Evolutionary conservation across 2,113 vertebrate genomes (phyloP), one percentile per base, ranked within the genome.

Genomic region (Podilymbus podiceps): DNA sequence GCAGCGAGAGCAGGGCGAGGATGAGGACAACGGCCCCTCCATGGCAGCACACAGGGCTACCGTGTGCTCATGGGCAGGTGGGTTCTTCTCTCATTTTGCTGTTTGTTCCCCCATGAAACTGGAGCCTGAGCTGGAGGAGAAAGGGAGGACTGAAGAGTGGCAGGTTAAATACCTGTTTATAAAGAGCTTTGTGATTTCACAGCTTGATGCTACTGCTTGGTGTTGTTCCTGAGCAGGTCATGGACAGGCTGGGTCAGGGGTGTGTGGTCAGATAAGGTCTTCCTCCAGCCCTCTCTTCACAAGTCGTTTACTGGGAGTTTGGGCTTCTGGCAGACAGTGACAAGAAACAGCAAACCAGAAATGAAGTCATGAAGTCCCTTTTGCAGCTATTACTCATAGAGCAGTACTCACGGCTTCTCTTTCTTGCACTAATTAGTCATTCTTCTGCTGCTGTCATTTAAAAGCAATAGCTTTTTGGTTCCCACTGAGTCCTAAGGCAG

Each of bases 1-100:
- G 31, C 60, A 68, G 27, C 1, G 9, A 62, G n/a, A 67, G 47
- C n/a, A 35, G 31, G 40, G 31, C 22, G 14, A 7, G 14, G n/a
- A 19, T 7, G 50, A n/a, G 24, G 56, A 27, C n/a, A 33, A 11
- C 1, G 1, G 13, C 35, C 17, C 53, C 53, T 63, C 40, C 3
- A 0, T 56, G 35, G 40, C 35, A 62, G 82, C 66, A 30, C 47
- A 4, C 30, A 22, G 64, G 33, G 63, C 71, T 88, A 49, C n/a
- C 0, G 0, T 18, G 42, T 17, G 11, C 77, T 60, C 2, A 0
- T 24, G 27, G 56, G 25, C 42, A 13, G 1, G 2, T 25, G 19
- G 21, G 28, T 74, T 82, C 35, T 88, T 13, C 69, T 69, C 50
- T 58, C 7, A 0, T 53, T 89, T 44, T 50, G 59, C 31, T 74